Conservation (phyloP, 2,888 invertebrate genomes). For the Adelphocoris suturalis region DNA sequence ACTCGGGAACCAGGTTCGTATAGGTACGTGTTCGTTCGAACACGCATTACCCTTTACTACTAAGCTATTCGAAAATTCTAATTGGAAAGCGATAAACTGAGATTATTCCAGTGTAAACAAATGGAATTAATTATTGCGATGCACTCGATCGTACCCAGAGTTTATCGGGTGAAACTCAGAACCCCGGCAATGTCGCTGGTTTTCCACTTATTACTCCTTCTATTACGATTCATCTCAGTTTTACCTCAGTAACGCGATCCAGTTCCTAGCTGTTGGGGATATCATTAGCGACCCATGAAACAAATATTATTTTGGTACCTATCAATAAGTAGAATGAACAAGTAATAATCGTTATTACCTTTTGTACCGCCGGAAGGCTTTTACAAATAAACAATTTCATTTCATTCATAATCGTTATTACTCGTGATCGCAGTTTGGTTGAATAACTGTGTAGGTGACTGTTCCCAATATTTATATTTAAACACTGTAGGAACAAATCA, state of each 20-base stretch:
- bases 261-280: background rate
- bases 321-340: no score
- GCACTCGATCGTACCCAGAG: constrained; percentile 16
- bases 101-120: constrained; percentile 16
- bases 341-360: no score
- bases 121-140: constrained; percentile 31
- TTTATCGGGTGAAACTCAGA: constrained; percentile 14
- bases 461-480: no score
- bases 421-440: no score
- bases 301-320: no score
- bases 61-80: constrained; percentile 21
- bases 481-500: no score
- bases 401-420: no score
- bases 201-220: background rate
- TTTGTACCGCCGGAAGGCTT: no score
- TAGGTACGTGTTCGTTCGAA: constrained; percentile 29
- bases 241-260: background rate
- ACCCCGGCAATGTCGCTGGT: background rate
- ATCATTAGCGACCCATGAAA: background rate
- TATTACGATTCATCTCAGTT: background rate
- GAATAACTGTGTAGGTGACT: no score
- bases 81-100: constrained; percentile 36
- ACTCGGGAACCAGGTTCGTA: background rate
- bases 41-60: background rate
- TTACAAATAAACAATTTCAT: no score